Conservation (phyloP, 2,888 invertebrate species). For the Craniophora ligustri region DNA sequence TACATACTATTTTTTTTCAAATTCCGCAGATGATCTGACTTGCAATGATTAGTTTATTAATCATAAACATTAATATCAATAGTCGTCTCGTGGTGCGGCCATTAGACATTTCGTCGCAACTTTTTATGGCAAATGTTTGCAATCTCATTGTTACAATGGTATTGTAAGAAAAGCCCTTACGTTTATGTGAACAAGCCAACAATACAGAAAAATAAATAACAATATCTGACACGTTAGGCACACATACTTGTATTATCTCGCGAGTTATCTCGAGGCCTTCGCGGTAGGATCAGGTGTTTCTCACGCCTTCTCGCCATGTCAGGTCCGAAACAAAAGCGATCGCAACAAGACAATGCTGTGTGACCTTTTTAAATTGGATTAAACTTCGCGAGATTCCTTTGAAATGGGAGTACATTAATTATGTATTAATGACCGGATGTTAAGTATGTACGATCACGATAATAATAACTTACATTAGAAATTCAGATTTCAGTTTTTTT, state of each 20-base stretch:
- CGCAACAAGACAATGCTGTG: constrained; percentile 51
- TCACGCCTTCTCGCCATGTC: constrained; percentile 65
- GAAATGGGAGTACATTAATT: constrained; percentile 23
- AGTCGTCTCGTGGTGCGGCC: too few species aligned
- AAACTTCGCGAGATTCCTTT: constrained; percentile 41
- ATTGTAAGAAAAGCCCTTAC: constrained; percentile 73
- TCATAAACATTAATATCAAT: too few species aligned
- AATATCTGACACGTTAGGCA: constrained; percentile 66
- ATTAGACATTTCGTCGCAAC: constrained; percentile 41
- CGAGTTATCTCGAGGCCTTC: constrained; percentile 55
- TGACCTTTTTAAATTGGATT: constrained; percentile 63
- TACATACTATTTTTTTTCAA: too few species aligned
- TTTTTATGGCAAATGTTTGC: constrained; percentile 55
- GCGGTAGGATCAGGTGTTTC: constrained; percentile 57
- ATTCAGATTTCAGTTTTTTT: too few species aligned
- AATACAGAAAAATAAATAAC: constrained; percentile 67
- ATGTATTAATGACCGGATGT: constrained; percentile 28
- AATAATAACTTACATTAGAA: too few species aligned
- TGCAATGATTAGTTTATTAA: too few species aligned
- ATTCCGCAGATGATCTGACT: too few species aligned
- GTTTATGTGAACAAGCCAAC: constrained; percentile 76
- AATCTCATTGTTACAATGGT: constrained; percentile 75
- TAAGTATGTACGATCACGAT: constrained; percentile 1
- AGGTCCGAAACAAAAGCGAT: constrained; percentile 62
- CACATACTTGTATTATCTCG: constrained; percentile 53